Conservation (phyloP, 2,113 vertebrate genomes). For the Phycodurus eques region DNA sequence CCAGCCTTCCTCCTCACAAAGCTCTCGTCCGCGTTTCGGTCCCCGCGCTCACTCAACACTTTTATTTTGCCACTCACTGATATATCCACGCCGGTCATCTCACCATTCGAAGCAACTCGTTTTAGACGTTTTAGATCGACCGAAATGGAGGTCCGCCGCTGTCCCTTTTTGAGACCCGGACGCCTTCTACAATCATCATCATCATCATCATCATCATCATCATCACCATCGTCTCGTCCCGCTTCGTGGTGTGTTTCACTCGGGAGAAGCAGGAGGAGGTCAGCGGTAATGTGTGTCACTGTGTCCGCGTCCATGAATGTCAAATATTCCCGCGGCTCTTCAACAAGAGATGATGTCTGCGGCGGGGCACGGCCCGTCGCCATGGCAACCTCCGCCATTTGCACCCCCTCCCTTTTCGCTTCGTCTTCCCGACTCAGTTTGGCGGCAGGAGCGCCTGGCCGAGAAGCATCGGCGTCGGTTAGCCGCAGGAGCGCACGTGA, state of each 20-base stretch:
- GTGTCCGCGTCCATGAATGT: slow-evolving; percentile 55
- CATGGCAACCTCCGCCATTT: slow-evolving; percentile 59
- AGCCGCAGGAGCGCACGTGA: not conserved
- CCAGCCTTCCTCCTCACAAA: slow-evolving; percentile 32
- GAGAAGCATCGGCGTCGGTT: not conserved
- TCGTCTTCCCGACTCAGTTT: slow-evolving; percentile 21
- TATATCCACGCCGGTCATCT: no score
- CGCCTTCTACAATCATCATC: slow-evolving; percentile 9
- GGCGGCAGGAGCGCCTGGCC: slow-evolving; percentile 14
- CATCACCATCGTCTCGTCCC: not conserved
- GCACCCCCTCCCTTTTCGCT: not conserved
- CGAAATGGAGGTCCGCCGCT: slow-evolving; percentile 35
- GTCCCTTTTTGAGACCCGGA: slow-evolving; percentile 30
- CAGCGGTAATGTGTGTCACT: slow-evolving; percentile 15
- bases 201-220: no score
- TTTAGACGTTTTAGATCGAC: slow-evolving; percentile 26
- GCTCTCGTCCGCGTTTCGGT: not conserved
- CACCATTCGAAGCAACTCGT: no score
- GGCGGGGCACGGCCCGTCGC: slow-evolving; percentile 54
- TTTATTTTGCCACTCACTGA: no score
- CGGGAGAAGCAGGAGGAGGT: slow-evolving; percentile 10
- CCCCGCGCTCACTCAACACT: no score
- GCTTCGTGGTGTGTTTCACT: slow-evolving; percentile 16
- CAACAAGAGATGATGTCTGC: slow-evolving; percentile 60
- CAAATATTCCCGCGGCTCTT: slow-evolving; percentile 63